A percentile compares a stretch with the other conserved stretches of the same genome.
These are phyloP conservation scores for Rhingia rostrata DNA, from an alignment of 2,888 invertebrate species.

Conservation along the genomic window DNA sequence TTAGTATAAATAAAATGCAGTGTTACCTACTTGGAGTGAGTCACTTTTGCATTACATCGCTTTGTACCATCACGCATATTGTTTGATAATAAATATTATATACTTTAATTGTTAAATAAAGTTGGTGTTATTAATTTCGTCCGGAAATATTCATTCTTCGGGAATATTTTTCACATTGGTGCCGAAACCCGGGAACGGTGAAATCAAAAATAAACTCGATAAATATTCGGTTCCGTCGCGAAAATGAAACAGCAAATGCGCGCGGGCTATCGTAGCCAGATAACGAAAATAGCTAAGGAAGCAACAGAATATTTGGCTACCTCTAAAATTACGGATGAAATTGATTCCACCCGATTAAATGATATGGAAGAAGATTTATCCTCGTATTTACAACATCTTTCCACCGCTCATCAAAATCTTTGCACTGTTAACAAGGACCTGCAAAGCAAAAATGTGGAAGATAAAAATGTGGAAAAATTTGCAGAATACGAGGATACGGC, in stretches of 20 bases:
- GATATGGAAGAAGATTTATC: conserved; percentile 28
- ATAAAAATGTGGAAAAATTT: conserved; percentile 25
- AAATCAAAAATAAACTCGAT: too few species aligned
- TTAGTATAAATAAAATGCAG: too few species aligned
- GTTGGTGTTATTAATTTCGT: too few species aligned
- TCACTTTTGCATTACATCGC: too few species aligned
- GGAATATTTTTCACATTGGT: too few species aligned
- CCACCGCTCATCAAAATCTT: conserved; percentile 22
- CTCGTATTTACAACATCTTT: conserved; percentile 18
- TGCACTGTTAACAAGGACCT: conserved; percentile 1
- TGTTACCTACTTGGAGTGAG: too few species aligned
- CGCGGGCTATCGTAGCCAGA: conserved; percentile 37
- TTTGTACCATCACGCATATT: too few species aligned
- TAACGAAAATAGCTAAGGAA: conserved; percentile 31
- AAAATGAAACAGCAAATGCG: conserved; percentile 26
- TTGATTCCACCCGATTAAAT: conserved; percentile 4
- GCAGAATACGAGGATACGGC: conserved; percentile 21
- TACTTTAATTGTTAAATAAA: too few species aligned
- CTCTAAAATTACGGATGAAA: conserved; percentile 5
- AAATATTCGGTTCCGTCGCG: too few species aligned
- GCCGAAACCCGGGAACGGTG: too few species aligned
- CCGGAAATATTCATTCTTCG: too few species aligned
- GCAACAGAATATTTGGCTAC: conserved; percentile 22
- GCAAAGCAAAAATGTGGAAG: conserved; percentile 10
- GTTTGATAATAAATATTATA: too few species aligned